Percentiles rank a stretch among this genome's conserved stretches.
Evolutionary conservation across 2,888 invertebrate genomes (phyloP).

Genomic region (Phyllotreta cruciferae): DNA sequence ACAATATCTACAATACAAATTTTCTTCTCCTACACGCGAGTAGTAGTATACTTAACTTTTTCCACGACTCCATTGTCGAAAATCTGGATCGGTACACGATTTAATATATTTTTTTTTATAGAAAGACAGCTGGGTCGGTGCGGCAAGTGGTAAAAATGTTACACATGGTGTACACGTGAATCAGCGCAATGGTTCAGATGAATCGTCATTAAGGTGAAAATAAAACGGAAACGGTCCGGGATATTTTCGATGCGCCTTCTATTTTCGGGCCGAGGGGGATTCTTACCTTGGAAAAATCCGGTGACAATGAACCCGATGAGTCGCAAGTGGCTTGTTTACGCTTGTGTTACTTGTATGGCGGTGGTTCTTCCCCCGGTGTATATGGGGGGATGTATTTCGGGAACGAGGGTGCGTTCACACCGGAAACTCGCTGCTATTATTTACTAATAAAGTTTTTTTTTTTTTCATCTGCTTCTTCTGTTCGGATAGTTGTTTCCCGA

Average conservation of each 20-base stretch:
- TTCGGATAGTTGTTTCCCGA: not conserved
- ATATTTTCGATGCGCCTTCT: conserved; percentile 11
- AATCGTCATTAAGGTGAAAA: conserved; percentile 40
- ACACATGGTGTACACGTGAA: conserved; percentile 47
- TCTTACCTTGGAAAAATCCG: not conserved
- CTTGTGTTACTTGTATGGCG: too few relatives aligned
- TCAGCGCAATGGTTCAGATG: conserved; percentile 36
- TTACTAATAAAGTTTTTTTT: not conserved
- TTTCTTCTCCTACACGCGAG: too few relatives aligned
- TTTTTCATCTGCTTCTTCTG: not conserved
- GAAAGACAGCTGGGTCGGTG: conserved; percentile 28
- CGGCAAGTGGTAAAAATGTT: conserved; percentile 46
- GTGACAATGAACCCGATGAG: not conserved
- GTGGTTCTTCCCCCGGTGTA: too few relatives aligned
- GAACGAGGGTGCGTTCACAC: too few relatives aligned
- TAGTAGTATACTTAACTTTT: too few relatives aligned
- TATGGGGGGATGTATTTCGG: too few relatives aligned
- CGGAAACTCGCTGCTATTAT: not conserved
- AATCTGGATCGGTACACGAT: too few relatives aligned
- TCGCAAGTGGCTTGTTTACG: not conserved
- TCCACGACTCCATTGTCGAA: not conserved
- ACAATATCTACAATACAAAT: too few relatives aligned
- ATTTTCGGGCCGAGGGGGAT: conserved; percentile 13
- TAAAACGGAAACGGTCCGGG: conserved; percentile 42
- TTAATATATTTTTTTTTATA: conserved; percentile 36